phyloP scores from a whole-genome alignment of 2,797 vertebrate genomes.

The Diceros bicornis region DNA sequence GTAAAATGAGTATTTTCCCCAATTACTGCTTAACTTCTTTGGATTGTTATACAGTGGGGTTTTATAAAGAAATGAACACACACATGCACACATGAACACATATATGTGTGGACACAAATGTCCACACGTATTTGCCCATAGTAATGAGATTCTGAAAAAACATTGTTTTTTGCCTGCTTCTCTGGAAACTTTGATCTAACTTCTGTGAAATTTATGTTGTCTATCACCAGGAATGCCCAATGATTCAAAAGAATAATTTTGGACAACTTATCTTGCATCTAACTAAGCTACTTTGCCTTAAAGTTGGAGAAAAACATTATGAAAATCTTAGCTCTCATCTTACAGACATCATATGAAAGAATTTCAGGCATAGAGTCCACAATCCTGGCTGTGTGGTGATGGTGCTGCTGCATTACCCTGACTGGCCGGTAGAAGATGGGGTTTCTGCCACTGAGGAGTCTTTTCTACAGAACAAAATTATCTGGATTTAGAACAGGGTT shows the following conservation, averaged over 20 bases:
- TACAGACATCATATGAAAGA: not conserved
- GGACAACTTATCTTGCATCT: not conserved
- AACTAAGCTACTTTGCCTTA: not conserved
- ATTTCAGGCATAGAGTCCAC: no score
- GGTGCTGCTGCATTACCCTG: not conserved
- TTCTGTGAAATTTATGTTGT: constrained; percentile 15
- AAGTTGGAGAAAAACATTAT: not conserved
- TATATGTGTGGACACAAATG: not conserved
- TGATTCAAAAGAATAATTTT: not conserved
- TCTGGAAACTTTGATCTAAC: not conserved
- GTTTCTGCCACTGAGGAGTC: not conserved
- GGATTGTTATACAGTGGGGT: not conserved
- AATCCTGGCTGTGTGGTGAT: not conserved
- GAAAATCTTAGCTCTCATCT: not conserved
- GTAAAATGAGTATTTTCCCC: not conserved
- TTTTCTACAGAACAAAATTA: not conserved
- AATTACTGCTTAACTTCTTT: not conserved
- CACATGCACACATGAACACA: not conserved
- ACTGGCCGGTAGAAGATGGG: not conserved
- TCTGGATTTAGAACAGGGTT: not conserved
- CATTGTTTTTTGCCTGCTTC: not conserved
- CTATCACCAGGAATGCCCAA: not conserved
- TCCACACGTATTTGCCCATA: not conserved
- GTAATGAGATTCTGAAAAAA: not conserved
- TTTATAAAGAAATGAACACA: not conserved